These are phyloP conservation scores for Ciconia maguari DNA, from an alignment of 2,113 vertebrate genomes.

Conservation along the genomic window DNA sequence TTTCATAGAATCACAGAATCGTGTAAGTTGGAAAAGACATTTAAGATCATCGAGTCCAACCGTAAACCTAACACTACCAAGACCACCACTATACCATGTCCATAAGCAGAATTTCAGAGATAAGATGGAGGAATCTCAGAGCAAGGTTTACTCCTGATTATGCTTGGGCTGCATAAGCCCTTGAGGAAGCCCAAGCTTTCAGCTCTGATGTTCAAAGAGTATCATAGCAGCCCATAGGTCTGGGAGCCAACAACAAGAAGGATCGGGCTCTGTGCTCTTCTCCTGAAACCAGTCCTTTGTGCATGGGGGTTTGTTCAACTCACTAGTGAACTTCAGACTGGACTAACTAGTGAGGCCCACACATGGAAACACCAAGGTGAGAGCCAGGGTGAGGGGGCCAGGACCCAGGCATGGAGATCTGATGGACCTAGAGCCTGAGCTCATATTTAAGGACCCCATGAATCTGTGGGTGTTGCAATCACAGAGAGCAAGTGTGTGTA, in stretches of 20 bases:
- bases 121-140: neutral
- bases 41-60: too few species aligned
- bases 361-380: neutral
- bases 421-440: neutral
- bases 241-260: neutral
- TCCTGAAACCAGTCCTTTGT: neutral
- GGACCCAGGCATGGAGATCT: neutral
- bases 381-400: neutral
- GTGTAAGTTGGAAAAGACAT: too few species aligned
- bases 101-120: neutral
- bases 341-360: neutral
- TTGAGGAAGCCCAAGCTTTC: neutral
- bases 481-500: neutral
- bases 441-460: neutral
- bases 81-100: too few species aligned
- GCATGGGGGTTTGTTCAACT: neutral
- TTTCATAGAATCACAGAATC: neutral
- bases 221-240: neutral
- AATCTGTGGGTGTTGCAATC: neutral
- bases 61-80: too few species aligned
- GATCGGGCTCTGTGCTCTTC: rapidly evolving
- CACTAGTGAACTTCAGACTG: neutral
- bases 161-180: rapidly evolving
- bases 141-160: neutral
- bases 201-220: neutral